phyloP scores from a whole-genome alignment of 2,113 vertebrate genomes.

The Felis catus region F.catus_Fca126_mat1.0 CM031418.1:38675001-38675500 shows the following conservation, averaged over 20 bases:
- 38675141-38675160: neutral
- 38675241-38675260: neutral
- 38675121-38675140: neutral
- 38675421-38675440: neutral
- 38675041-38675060: neutral
- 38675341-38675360: neutral
- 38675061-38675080: neutral
- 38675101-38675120: neutral
- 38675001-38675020: neutral
- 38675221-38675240: neutral
- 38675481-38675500: neutral
- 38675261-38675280: neutral
- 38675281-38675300: neutral
- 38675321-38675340: accelerated
- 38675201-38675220: neutral
- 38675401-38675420: neutral
- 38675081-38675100: neutral
- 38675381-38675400: too few species aligned
- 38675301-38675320: neutral
- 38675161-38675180: neutral
- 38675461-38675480: neutral
- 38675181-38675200: neutral
- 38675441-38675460: accelerated
- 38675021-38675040: neutral
- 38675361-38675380: accelerated